Evolutionary conservation across 2,888 invertebrate species (phyloP), one percentile per base, ranked within the genome.

Genomic region (Tetropium fuscum): DNA sequence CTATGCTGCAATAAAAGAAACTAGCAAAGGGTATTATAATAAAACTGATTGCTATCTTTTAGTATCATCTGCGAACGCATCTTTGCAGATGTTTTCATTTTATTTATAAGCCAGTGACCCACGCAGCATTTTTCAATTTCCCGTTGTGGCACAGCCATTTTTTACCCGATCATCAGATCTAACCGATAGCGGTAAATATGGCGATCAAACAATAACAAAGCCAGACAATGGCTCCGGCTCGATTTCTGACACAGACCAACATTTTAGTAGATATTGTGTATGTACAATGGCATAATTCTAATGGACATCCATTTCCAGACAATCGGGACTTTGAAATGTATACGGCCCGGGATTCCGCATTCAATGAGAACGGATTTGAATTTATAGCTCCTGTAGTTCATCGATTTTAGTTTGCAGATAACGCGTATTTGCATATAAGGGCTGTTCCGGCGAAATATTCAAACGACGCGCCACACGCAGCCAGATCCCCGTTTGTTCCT

Each of bases 341-440:
- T 69, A 68, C 64, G 63, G 62, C 38, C 54, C 16, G 27, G 64
- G 68, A 68, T 72, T 70, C 66, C 67, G 69, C 69, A 71, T 73
- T 74, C 71, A 74, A 68, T 71, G 72, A 71, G 68, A 64, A 66
- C 59, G 63, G 54, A 65, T 70, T 66, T 69, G 67, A 71, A 74
- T 74, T 74, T 73, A 74, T 72, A 64, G 70, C 57, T 63, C 61
- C 67, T 67, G 66, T 65, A 71, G 72, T 72, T 69, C 71, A 72
- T 73, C 68, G 72, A 72, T 74, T 73, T 66, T 54, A 62, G 66
- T 62, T 60, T 54, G 63, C 49, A 70, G 71, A 74, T 73, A 74
- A 71, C 68, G 66, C 54, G 44, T 51, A 73, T 71, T 70, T 69
- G 68, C 73, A 71, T 72, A 73, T 68, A 70, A 73, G 70, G 70